Evolutionary conservation across 2,113 vertebrate genomes (phyloP).

Genomic region (Platysternon megacephalum): DNA sequence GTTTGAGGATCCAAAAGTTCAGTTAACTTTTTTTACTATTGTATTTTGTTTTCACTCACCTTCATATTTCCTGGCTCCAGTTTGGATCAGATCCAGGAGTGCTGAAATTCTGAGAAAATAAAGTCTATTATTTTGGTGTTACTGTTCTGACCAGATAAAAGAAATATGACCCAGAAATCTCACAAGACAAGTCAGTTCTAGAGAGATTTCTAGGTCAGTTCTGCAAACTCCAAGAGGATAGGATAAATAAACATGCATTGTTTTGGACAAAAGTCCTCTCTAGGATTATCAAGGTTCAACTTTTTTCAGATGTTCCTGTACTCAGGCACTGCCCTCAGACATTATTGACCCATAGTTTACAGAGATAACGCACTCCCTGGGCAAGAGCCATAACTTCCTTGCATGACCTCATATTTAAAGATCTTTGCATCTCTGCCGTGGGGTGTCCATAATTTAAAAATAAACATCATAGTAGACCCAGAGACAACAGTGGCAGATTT

Average conservation of each 20-base stretch:
- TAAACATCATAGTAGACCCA: neutral
- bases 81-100: neutral
- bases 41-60: neutral
- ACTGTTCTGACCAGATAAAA: neutral
- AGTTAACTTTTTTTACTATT: neutral
- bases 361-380: neutral
- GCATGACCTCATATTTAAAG: neutral
- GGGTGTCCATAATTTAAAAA: neutral
- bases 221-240: neutral
- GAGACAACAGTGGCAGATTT: neutral
- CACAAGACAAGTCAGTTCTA: neutral
- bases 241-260: neutral
- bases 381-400: neutral
- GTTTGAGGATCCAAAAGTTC: neutral
- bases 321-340: neutral
- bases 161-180: neutral
- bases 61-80: neutral
- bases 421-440: neutral
- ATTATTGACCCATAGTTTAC: neutral
- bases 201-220: neutral
- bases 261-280: neutral
- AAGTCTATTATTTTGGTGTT: neutral
- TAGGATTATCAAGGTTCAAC: neutral
- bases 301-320: neutral
- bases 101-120: neutral